Evolutionary conservation across 2,113 vertebrate species (phyloP).

Genomic region (Maccullochella peelii): DNA sequence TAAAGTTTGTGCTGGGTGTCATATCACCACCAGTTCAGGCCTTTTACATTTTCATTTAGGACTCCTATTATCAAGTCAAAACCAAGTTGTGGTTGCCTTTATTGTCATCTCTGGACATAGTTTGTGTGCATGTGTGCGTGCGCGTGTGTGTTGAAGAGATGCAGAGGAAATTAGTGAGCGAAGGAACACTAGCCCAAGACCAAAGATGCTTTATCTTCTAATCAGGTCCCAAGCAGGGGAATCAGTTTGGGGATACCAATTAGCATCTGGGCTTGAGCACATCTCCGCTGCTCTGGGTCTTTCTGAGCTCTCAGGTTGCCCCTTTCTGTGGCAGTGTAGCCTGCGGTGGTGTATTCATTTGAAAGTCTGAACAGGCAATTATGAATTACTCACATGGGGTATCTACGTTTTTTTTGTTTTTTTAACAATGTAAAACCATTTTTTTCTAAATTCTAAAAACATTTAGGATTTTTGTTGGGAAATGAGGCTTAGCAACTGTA

Average conservation of each 20-base stretch:
- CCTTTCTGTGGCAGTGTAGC: constrained; percentile 46
- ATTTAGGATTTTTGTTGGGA: constrained; percentile 15
- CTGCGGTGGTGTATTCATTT: constrained; percentile 50
- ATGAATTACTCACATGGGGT: constrained; percentile 51
- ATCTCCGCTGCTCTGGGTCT: constrained; percentile 38
- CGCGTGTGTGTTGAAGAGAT: neutral
- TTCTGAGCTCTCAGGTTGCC: constrained; percentile 44
- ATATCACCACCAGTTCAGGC: neutral
- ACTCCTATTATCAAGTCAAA: neutral
- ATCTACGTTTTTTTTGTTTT: neutral
- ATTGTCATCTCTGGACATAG: neutral
- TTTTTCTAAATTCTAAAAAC: neutral
- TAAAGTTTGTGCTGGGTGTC: neutral
- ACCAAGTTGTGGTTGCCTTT: constrained; percentile 7
- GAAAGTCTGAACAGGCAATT: constrained; percentile 70
- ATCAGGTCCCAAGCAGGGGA: constrained; percentile 47
- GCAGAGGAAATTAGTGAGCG: neutral
- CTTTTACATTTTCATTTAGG: constrained; percentile 56
- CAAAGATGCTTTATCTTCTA: constrained; percentile 57
- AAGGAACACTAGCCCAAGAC: constrained; percentile 40
- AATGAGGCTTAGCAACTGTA: neutral
- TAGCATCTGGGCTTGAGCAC: constrained; percentile 69
- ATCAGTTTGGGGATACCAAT: constrained; percentile 63
- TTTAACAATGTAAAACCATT: neutral
- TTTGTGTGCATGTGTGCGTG: neutral